Evolutionary conservation across 2,797 vertebrate genomes (phyloP).

Genomic region (Amblyopsis hoosieri): DNA sequence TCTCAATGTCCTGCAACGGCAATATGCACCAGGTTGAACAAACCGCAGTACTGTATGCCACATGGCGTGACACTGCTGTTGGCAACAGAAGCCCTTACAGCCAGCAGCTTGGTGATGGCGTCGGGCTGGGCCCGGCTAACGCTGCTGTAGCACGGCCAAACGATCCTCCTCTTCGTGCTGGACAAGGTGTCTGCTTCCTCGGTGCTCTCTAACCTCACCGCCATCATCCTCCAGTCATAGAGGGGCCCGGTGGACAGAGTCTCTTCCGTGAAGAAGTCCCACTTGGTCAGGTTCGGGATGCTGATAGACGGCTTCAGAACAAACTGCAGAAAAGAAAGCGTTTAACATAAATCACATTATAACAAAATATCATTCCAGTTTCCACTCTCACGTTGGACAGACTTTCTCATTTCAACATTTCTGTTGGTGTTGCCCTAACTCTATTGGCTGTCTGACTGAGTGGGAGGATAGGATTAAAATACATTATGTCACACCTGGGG

Average conservation of each 20-base stretch:
- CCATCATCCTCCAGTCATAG: slow-evolving; percentile 89
- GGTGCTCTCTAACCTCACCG: slow-evolving; percentile 64
- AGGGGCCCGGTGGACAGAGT: slow-evolving; percentile 92
- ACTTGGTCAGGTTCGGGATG: slow-evolving; percentile 89
- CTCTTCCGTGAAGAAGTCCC: slow-evolving; percentile 95
- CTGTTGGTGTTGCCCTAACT: too few relatives aligned
- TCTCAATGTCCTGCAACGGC: slow-evolving; percentile 90
- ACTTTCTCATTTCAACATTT: too few relatives aligned
- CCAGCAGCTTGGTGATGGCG: slow-evolving; percentile 90
- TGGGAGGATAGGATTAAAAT: too few relatives aligned
- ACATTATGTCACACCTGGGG: too few relatives aligned
- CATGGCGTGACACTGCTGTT: background rate
- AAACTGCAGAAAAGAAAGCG: slow-evolving; percentile 52
- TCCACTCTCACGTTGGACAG: too few relatives aligned
- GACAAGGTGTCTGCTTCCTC: slow-evolving; percentile 81
- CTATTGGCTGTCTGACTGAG: too few relatives aligned
- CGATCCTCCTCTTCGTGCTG: slow-evolving; percentile 87
- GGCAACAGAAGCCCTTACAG: slow-evolving; percentile 68
- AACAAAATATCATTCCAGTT: background rate
- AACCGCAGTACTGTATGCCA: background rate
- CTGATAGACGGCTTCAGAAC: slow-evolving; percentile 88
- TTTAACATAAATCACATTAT: background rate
- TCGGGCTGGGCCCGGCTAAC: slow-evolving; percentile 87
- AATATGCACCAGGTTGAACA: background rate
- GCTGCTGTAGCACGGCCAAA: slow-evolving; percentile 96